These are phyloP conservation scores for Amazona ochrocephala DNA, from an alignment of 2,797 vertebrate genomes.

Conservation along the genomic window DNA sequence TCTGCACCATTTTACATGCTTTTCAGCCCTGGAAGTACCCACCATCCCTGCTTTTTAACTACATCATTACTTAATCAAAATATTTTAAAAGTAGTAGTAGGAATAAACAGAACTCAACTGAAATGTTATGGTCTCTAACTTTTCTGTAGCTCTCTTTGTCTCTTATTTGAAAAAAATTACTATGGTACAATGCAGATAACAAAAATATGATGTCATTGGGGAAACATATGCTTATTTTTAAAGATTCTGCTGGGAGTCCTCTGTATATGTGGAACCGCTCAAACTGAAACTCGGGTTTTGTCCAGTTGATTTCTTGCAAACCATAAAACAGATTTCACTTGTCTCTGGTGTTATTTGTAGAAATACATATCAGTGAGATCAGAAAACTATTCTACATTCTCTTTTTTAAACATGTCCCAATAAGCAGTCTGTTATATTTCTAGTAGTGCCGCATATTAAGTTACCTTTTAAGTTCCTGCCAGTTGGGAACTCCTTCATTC, in stretches of 20 bases:
- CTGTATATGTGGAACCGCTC: conserved; percentile 75
- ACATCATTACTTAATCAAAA: conserved; percentile 46
- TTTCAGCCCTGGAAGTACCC: conserved; percentile 21
- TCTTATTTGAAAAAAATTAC: conserved; percentile 15
- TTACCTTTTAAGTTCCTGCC: conserved; percentile 86
- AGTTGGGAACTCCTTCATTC: conserved; percentile 73
- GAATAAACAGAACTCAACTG: conserved; percentile 47
- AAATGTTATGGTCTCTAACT: conserved; percentile 48
- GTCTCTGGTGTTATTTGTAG: conserved; percentile 70
- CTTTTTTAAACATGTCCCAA: conserved; percentile 71
- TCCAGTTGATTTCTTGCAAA: conserved; percentile 78
- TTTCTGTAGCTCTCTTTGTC: conserved; percentile 65
- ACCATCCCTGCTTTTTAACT: neutral
- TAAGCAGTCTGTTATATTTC: conserved; percentile 85
- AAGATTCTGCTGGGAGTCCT: conserved; percentile 80
- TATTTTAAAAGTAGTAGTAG: conserved; percentile 23
- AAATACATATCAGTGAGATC: conserved; percentile 75
- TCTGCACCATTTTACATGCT: neutral
- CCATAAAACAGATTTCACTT: conserved; percentile 85
- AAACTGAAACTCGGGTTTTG: conserved; percentile 78
- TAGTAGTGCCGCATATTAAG: conserved; percentile 71
- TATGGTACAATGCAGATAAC: conserved; percentile 77
- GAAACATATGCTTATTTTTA: conserved; percentile 84
- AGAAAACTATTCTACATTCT: conserved; percentile 72
- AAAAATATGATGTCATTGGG: conserved; percentile 76